Percentiles rank a stretch among this genome's conserved stretches.
Conservation (phyloP, 2,113 vertebrate genomes). For the Geococcyx californianus region DNA sequence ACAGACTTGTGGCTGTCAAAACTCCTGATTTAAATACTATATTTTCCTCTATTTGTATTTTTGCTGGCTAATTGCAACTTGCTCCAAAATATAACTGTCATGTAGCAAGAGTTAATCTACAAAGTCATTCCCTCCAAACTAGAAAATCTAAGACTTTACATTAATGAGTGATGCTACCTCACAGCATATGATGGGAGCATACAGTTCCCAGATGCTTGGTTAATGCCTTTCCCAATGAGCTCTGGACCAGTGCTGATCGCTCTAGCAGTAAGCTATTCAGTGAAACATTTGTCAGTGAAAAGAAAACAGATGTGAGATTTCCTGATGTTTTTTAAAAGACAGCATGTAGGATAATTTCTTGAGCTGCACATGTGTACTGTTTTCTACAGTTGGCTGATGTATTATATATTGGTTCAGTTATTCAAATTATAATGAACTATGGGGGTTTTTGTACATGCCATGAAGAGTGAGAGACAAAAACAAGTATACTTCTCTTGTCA, state of each 20-base stretch:
- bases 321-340: constrained; percentile 51
- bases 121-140: background rate
- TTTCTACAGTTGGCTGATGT: constrained; percentile 10
- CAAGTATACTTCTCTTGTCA: background rate
- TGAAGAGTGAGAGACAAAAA: background rate
- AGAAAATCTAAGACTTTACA: background rate
- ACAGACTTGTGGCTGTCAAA: background rate
- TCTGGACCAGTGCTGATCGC: background rate
- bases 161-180: background rate
- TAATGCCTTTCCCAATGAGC: constrained; percentile 11
- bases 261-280: constrained; percentile 6
- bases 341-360: constrained; percentile 29
- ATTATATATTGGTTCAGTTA: background rate
- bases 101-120: background rate
- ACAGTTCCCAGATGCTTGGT: constrained; percentile 22
- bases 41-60: background rate
- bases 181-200: background rate
- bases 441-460: background rate
- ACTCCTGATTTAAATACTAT: background rate
- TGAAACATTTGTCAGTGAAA: constrained; percentile 56
- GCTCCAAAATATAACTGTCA: background rate
- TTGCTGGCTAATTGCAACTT: background rate
- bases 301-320: constrained; percentile 63
- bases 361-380: constrained; percentile 6
- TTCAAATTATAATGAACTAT: background rate